Percentiles rank a stretch among this genome's conserved stretches.
These are phyloP conservation scores for Byasa hedistus DNA, from an alignment of 2,888 invertebrate species.

Conservation along the genomic window DNA sequence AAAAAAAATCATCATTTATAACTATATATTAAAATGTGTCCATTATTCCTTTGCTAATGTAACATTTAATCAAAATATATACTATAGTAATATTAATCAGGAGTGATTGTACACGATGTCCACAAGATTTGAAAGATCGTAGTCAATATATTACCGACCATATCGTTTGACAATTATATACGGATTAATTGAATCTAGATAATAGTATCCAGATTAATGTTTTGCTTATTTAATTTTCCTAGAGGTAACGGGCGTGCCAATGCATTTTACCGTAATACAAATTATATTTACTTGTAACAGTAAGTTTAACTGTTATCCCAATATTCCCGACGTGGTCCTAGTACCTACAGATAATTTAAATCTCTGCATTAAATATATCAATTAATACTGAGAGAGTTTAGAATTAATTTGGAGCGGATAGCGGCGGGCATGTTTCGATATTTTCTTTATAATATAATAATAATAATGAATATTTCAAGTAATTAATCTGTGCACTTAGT, in stretches of 20 bases:
- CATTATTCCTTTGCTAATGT: conserved; percentile 21
- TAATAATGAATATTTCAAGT: conserved; percentile 5
- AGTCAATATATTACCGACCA: conserved; percentile 8
- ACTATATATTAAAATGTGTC: conserved; percentile 29
- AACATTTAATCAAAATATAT: conserved; percentile 15
- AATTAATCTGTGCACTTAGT: conserved; percentile 22
- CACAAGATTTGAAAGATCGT: conserved; percentile 4
- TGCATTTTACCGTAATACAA: conserved; percentile 13
- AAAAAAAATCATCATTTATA: conserved; percentile 44
- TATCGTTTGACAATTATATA: conserved; percentile 14
- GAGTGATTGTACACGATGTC: conserved; percentile 4
- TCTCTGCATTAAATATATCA: too few species aligned
- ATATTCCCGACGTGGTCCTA: conserved; percentile 4
- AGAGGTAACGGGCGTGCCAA: conserved; percentile 27
- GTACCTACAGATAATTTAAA: background rate
- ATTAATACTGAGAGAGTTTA: background rate
- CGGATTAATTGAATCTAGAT: conserved; percentile 1
- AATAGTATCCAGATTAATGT: conserved; percentile 13
- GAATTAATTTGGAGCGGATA: background rate
- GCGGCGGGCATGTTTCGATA: conserved; percentile 4
- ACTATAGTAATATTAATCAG: conserved; percentile 5
- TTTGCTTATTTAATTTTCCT: conserved; percentile 13
- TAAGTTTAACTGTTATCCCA: conserved; percentile 2
- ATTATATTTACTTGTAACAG: conserved; percentile 8
- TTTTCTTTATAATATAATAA: conserved; percentile 13